Base-by-base conservation (phyloP, 37 sponge, comb jelly and placozoan species). In the Haliclona indistincta region DNA sequence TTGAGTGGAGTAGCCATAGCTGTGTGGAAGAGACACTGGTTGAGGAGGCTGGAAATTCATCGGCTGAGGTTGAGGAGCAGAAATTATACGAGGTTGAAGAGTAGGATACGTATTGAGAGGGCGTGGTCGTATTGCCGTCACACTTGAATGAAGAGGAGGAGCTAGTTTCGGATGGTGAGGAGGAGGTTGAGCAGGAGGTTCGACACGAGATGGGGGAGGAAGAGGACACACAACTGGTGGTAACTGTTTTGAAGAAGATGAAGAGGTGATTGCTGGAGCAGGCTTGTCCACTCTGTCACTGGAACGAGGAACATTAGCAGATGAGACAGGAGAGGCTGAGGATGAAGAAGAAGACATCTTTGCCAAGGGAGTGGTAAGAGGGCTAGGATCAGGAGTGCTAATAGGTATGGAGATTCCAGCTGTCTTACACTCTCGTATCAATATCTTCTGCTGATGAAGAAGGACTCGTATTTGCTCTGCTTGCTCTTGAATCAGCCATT, bases 381-480 rank as follows among this genome's bases (percentile, higher is more conserved):
- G 38, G 52, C 34, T 30, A 8, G 49, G 47, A 28, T 66, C 29
- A 22, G 43, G 33, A 11, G 67, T 22, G 32, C 41, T 25, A 3
- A 64, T 37, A 37, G 82, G 52, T 19, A 76, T 66, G 4, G 41
- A 70, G 32, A 75, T 38, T 32, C 87, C 81, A 17, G 81, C 71
- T 29, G 34, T 41, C 52, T 80, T 67, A 35, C 81, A 80, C 63
- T 76, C 71, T 20, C 53, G 58, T 30, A 75, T 33, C 11, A 87
- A n/a, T 0, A 63, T 55, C 41, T 63, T 56, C 19, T 70, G 47
- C 45, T 80, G 74, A 44, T 89, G 73, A 49, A 81, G 58, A 49
- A 85, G 63, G 22, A 30, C 37, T 8, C 55, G 22, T n/a, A 53
- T 63, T 43, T 68, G 70, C 34, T 82, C 83, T 43, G 25, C 39